Evolutionary conservation across 2,888 invertebrate genomes (phyloP), one percentile per base, ranked within the genome.

Genomic region (Drosophila formosana): DNA sequence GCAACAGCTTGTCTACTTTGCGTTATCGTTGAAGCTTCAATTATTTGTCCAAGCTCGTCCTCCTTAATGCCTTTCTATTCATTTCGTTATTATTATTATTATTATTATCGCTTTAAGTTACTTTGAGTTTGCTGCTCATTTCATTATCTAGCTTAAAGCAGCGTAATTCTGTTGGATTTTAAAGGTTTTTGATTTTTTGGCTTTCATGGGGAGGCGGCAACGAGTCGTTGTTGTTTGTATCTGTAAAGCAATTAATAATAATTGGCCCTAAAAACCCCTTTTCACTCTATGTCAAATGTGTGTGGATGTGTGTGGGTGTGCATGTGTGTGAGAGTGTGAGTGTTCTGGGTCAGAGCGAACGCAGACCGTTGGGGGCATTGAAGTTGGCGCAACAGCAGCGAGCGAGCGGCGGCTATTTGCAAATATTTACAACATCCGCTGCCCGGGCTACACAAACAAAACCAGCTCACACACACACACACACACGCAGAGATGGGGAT

Each of bases 201-300:
- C 34, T 52, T 43, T 13, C 3, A 46, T 25, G 32, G n/a, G 30
- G 37, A 11, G 4, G 18, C 53, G 60, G 49, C 52, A 63, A 63
- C 66, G 75, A 57, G 65, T 49, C 34, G 63, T 65, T 71, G 78
- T 79, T 72, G 72, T 79, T 72, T 77, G 79, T 88, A 90, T 90
- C 88, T 89, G 82, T 86, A 84, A 83, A 81, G 89, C 89, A 89
- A 89, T 90, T 90, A 90, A 90, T 90, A 90, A 89, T 90, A 90
- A 90, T 90, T 90, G 89, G 78, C 80, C 79, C 70, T 83, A 84
- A 79, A 85, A 81, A 73, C 80, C 73, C 76, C 73, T 88, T 82
- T 78, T 75, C 66, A 66, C 64, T 69, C 69, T 37, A 49, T 66
- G 71, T 56, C 61, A 55, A 51, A 62, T 34, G 61, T 51, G 43